Evolutionary conservation across 2,888 invertebrate species (phyloP).

Genomic region (Eupithecia abbreviata): DNA sequence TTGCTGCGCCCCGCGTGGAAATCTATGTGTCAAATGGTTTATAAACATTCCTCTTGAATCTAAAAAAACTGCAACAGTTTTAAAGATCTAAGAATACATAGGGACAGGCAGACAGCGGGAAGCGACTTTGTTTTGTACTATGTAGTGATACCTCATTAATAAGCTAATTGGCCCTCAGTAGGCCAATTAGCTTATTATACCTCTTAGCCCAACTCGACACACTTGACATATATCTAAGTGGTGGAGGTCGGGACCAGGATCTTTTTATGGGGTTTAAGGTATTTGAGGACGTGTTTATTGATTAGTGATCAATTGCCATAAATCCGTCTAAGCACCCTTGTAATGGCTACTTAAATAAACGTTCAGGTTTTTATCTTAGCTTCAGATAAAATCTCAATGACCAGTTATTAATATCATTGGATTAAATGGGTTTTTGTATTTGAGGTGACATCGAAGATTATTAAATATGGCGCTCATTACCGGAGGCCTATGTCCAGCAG

Average conservation of each 20-base stretch:
- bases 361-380: neutral
- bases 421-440: neutral
- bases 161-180: neutral
- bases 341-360: neutral
- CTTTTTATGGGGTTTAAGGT: conserved; percentile 10
- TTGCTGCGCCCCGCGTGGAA: no score
- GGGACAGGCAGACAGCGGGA: no score
- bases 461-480: neutral
- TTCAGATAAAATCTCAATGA: neutral
- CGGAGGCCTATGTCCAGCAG: neutral
- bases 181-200: neutral
- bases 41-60: no score
- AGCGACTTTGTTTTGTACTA: no score
- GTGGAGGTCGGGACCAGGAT: conserved; percentile 27
- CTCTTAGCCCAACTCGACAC: conserved; percentile 18
- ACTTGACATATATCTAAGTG: conserved; percentile 31
- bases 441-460: neutral
- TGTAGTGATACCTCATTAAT: neutral
- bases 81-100: no score
- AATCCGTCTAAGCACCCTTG: neutral
- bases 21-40: no score
- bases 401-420: neutral
- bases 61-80: no score
- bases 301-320: conserved; percentile 11
- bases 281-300: conserved; percentile 16